phyloP scores from a whole-genome alignment of 2,113 vertebrate genomes.

The Campylomormyrus tamandua region DNA sequence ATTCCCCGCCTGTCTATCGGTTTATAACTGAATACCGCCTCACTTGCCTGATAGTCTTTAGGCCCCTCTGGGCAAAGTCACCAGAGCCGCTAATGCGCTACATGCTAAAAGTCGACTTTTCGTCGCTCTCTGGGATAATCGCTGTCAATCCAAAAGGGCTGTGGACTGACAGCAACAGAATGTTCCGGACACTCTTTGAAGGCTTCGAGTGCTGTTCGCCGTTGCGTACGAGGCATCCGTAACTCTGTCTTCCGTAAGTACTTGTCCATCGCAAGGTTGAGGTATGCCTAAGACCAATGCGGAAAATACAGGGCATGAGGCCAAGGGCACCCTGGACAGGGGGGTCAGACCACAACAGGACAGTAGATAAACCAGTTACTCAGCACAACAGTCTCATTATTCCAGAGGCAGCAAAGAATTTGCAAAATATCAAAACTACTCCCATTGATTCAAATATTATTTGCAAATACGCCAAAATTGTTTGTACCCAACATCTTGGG shows the following conservation, averaged over 20 bases:
- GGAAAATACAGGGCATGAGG: background rate
- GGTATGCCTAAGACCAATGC: background rate
- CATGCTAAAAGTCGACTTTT: background rate
- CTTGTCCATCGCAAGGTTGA: background rate
- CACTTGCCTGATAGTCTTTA: background rate
- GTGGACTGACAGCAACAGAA: background rate
- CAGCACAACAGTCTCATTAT: background rate
- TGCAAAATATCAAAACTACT: background rate
- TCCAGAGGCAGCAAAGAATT: background rate
- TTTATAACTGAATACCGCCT: background rate
- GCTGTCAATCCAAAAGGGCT: background rate
- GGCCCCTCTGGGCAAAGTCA: background rate
- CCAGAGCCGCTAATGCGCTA: background rate
- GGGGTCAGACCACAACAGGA: background rate
- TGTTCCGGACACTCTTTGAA: background rate
- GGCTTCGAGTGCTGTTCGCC: background rate
- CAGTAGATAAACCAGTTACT: background rate
- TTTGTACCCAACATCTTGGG: background rate
- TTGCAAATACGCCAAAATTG: background rate
- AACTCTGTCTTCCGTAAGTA: background rate
- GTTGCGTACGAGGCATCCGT: background rate
- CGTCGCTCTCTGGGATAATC: background rate
- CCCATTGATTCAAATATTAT: background rate
- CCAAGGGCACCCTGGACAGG: background rate
- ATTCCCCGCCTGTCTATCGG: background rate